phyloP scores from a whole-genome alignment of 2,113 vertebrate species.

The Dipodomys spectabilis region DNA sequence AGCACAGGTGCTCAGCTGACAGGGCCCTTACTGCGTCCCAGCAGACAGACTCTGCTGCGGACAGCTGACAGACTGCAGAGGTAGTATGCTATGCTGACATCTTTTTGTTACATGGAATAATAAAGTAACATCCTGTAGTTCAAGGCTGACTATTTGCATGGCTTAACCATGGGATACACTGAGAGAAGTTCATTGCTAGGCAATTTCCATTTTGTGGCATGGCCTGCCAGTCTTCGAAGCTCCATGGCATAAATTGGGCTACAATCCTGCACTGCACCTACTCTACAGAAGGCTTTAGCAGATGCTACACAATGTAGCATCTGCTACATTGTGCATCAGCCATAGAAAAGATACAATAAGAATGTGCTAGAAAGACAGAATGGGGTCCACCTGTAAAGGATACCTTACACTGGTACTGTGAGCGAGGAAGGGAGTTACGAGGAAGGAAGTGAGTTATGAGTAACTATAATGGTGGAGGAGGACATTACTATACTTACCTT shows the following conservation, averaged over 20 bases:
- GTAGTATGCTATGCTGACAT: background rate
- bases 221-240: background rate
- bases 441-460: too few species aligned
- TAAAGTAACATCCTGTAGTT: background rate
- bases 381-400: background rate
- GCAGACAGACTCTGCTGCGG: background rate
- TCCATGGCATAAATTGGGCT: background rate
- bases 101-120: background rate
- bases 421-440: background rate
- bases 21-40: too few species aligned
- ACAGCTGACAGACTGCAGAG: background rate
- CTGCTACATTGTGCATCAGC: background rate
- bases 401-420: rapidly evolving
- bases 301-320: background rate
- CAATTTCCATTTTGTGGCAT: background rate
- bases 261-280: background rate
- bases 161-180: too few species aligned
- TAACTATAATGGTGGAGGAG: background rate
- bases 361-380: too few species aligned
- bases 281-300: background rate
- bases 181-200: background rate
- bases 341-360: background rate
- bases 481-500: background rate
- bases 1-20: background rate
- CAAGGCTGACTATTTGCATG: background rate